Evolutionary conservation across 2,113 vertebrate species (phyloP), one percentile per base, ranked within the genome.

Genomic region (Pao palembangensis): DNA sequence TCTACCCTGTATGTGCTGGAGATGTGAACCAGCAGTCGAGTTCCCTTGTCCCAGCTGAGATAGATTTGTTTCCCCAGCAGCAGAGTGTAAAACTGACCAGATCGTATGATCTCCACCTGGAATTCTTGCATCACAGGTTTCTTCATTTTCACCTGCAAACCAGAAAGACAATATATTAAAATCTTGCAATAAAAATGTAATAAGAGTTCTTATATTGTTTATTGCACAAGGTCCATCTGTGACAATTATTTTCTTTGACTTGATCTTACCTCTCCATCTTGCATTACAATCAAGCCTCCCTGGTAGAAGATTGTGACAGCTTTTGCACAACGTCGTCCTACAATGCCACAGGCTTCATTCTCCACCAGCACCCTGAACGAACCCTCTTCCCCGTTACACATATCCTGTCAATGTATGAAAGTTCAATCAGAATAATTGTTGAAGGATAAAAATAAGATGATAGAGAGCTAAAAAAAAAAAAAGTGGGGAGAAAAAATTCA

Each of bases 291-390:
- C 79, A 95, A 89, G 17, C 94, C 95, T 68, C 83, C 91, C 20
- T 89, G 86, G 78, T 93, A 94, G 43, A 92, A 65, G 82, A 99
- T 85, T 0, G 82, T 90, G 65, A 98, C 73, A 6, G 84, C 88
- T 81, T 94, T 98, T 56, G 90, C 90, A 86, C 96, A 99, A 43
- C 90, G 94, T 65, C 90, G 90, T 16, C 93, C 93, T 1, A 92
- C 89, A 61, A 92, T 86, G 51, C 92, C 87, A 75, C 96, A 98
- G 3, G 93, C 95, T 34, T 93, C 93, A 18, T 94, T 98, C 67
- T 92, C 92, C 71, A 98, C 90, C 3, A 99, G 73, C 64, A 98
- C 91, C 69, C 91, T 91, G 76, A 99, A 98, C 1, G 92, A 93
- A 54, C 96, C 95, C 1, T 91, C 83, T 28, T 85, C 75, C 34